These are phyloP conservation scores for Echinarachnius parma DNA, from an alignment of 53 echinoderm and acorn worm species.

Conservation along the genomic window DNA sequence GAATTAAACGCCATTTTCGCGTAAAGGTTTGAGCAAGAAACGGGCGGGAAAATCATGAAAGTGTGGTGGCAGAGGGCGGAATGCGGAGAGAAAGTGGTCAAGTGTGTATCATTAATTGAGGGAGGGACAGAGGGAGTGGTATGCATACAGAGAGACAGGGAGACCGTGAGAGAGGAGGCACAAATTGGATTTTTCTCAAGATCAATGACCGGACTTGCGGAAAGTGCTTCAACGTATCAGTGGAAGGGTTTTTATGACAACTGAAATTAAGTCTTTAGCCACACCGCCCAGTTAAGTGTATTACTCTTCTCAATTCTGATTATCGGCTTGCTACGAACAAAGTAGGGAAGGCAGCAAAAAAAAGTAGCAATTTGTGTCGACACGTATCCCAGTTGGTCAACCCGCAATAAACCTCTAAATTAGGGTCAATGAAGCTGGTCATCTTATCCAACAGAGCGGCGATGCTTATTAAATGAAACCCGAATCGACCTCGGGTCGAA, in stretches of 20 bases:
- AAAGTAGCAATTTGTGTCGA: slow-evolving; percentile 23
- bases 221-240: slow-evolving; percentile 24
- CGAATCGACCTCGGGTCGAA: slow-evolving; percentile 26
- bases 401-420: slow-evolving; percentile 25
- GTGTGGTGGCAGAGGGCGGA: too few relatives aligned
- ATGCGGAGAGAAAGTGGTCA: too few relatives aligned
- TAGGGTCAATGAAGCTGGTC: slow-evolving; percentile 49
- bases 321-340: too few relatives aligned
- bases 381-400: slow-evolving; percentile 25
- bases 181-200: slow-evolving; percentile 19
- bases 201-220: slow-evolving; percentile 21
- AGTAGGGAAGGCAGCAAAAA: neutral
- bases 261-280: slow-evolving; percentile 31
- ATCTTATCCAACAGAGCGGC: slow-evolving; percentile 31
- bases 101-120: too few relatives aligned
- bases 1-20: too few relatives aligned
- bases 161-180: slow-evolving; percentile 2
- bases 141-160: neutral
- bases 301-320: slow-evolving; percentile 25
- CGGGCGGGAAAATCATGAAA: too few relatives aligned
- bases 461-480: slow-evolving; percentile 44
- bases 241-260: slow-evolving; percentile 18
- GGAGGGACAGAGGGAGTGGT: too few relatives aligned
- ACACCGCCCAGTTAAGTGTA: slow-evolving; percentile 32
- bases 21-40: too few relatives aligned